Base-by-base conservation (phyloP, 2,113 vertebrate genomes). In the Pholis gunnellus region DNA sequence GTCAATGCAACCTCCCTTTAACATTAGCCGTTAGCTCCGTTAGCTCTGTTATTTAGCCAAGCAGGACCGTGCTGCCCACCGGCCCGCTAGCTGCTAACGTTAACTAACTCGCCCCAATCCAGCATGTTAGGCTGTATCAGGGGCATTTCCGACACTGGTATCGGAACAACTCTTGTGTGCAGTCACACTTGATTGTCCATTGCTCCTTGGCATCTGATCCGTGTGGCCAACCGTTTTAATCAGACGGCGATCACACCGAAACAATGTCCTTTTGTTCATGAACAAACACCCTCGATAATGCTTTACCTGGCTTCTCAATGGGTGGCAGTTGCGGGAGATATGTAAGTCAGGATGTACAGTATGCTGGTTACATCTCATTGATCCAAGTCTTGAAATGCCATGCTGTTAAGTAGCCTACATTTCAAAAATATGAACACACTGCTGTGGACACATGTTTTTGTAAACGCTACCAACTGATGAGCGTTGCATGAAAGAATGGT, bases 201-300 rank as follows among this genome's bases (percentile, higher is more conserved):
- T 22, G 29, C 60, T 44, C 20, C 29, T 81, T 52, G 66, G 54
- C 31, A 2, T 75, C 27, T 60, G 50, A 69, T 76, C 71, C 44
- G 27, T 76, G 50, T 64, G 71, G 72, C n/a, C 36, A 59, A 44
- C 48, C 52, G 9, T 74, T 60, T 67, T 66, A 71, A 81, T 75
- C 84, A 79, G 46, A 65, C 44, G 13, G 54, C 42, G 65, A 59
- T 78, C 59, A 38, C 38, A 59, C 20, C 0, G 52, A 57, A 79
- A 72, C 78, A 75, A 75, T 61, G 52, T 46, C 38, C 38, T 72
- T 71, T 79, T 79, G 70, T 65, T 71, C 38, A 0, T 52, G n/a
- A 82, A 79, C 61, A 64, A 31, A 69, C 73, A 36, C 38, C 63
- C 3, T n/a, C 46, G 65, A 79, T 63, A 48, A 52, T 27, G 67